These are phyloP conservation scores for Apostichopus californicus DNA, from an alignment of 35 echinoderm and acorn worm genomes.

Conservation along the genomic window DNA sequence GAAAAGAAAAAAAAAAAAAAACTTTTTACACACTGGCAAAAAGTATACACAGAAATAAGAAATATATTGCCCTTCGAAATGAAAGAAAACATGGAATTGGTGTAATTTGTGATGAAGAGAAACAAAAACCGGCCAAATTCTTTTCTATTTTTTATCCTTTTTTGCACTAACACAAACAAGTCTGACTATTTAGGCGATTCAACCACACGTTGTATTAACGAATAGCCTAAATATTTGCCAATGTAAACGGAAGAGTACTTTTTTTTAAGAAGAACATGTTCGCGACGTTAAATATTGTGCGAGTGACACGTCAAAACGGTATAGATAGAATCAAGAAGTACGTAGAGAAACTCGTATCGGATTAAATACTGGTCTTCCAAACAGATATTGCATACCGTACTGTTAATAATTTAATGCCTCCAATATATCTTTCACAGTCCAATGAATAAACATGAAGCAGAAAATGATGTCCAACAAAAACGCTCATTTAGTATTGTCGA, in stretches of 20 bases:
- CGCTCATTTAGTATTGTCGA: too few relatives aligned
- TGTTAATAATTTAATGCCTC: too few relatives aligned
- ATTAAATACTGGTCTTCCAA: too few relatives aligned
- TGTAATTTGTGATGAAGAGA: neutral
- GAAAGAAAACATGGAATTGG: conserved; percentile 42
- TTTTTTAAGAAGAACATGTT: neutral
- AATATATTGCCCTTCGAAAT: conserved; percentile 57
- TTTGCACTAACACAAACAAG: neutral
- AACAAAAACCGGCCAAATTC: neutral
- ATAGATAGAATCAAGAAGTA: too few relatives aligned
- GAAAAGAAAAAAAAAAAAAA: neutral
- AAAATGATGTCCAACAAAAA: too few relatives aligned
- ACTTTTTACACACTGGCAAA: conserved; percentile 41
- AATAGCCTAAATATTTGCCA: neutral
- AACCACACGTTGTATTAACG: neutral
- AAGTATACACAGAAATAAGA: conserved; percentile 26
- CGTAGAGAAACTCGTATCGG: too few relatives aligned
- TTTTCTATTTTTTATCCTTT: neutral
- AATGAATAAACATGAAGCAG: too few relatives aligned
- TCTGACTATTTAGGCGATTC: neutral
- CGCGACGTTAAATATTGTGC: neutral
- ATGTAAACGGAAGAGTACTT: too few relatives aligned
- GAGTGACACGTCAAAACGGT: too few relatives aligned
- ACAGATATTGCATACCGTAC: too few relatives aligned
- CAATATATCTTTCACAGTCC: too few relatives aligned